Percentiles rank a stretch among this genome's conserved stretches.
phyloP scores from a whole-genome alignment of 2,797 vertebrate genomes.

The Rhynchonycteris naso region DNA sequence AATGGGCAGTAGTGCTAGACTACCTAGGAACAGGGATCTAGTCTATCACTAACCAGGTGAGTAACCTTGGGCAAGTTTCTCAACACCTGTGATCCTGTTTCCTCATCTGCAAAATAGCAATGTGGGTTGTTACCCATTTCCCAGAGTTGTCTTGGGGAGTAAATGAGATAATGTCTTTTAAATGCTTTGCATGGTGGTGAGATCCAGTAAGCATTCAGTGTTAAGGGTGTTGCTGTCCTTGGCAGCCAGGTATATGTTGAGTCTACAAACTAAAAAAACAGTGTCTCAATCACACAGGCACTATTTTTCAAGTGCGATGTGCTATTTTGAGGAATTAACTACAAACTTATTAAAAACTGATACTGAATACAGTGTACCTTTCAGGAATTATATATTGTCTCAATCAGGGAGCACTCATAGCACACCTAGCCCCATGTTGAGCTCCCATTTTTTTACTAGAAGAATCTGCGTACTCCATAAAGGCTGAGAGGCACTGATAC shows the following conservation, averaged over 20 bases:
- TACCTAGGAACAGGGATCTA: not conserved
- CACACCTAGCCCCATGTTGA: not conserved
- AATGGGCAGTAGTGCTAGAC: not conserved
- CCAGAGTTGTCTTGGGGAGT: not conserved
- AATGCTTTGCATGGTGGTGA: not conserved
- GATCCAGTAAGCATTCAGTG: not conserved
- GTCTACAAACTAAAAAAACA: constrained; percentile 3
- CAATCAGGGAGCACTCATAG: not conserved
- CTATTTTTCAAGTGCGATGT: not conserved
- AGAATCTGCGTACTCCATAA: not conserved
- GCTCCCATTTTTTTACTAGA: not conserved
- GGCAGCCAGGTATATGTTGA: not conserved
- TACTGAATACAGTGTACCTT: not conserved
- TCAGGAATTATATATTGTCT: not conserved
- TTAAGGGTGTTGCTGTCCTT: not conserved
- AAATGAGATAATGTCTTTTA: not conserved
- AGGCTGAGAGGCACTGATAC: not conserved
- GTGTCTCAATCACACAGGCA: not conserved
- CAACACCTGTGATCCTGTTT: not conserved
- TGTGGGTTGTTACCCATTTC: not conserved
- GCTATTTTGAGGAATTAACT: constrained; percentile 49
- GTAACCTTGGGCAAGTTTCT: not conserved
- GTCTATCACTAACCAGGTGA: not conserved
- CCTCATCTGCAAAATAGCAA: not conserved
- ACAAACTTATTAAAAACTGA: not conserved